Evolutionary conservation across 2,113 vertebrate species (phyloP).

Genomic region (Daphoenositta chrysoptera): DNA sequence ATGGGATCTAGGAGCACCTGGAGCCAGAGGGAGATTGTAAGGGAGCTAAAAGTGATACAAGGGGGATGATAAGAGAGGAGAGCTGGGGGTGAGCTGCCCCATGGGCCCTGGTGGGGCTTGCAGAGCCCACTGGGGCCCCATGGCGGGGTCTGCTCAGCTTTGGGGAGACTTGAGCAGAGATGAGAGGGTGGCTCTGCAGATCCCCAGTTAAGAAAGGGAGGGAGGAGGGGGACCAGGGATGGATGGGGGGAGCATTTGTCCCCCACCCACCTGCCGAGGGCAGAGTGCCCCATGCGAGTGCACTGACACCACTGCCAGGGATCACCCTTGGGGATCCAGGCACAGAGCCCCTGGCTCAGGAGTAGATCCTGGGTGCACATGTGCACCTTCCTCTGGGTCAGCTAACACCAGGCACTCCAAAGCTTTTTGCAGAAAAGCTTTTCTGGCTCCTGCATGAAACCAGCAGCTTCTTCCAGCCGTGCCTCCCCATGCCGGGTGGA

Average conservation of each 20-base stretch:
- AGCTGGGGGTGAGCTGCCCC: neutral
- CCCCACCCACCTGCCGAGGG: rapidly evolving
- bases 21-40: neutral
- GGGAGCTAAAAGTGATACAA: neutral
- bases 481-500: neutral
- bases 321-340: neutral
- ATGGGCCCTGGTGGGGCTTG: neutral
- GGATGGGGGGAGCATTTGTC: neutral
- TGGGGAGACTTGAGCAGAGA: neutral
- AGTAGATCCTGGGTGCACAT: neutral
- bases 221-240: neutral
- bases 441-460: slow-evolving; percentile 28
- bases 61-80: neutral
- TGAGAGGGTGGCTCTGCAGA: neutral
- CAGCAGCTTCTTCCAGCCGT: neutral
- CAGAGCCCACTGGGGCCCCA: neutral
- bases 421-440: slow-evolving; percentile 1
- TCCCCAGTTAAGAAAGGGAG: neutral
- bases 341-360: neutral
- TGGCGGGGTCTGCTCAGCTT: neutral
- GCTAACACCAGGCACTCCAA: neutral
- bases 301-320: neutral
- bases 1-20: neutral
- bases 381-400: neutral
- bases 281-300: neutral